Conservation (phyloP, 2,888 invertebrate genomes). For the Stenurella melanura region DNA sequence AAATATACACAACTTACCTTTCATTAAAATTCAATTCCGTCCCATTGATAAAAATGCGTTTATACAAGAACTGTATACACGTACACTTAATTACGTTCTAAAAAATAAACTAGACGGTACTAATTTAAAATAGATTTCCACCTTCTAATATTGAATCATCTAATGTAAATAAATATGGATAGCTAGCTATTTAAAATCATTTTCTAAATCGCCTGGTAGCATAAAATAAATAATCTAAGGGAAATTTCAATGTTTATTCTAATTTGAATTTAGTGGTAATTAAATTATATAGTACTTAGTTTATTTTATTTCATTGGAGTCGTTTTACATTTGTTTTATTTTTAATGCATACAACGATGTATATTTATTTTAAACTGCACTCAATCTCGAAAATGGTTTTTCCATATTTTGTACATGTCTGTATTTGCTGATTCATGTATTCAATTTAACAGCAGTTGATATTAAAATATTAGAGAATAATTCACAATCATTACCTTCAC, state of each 20-base stretch:
- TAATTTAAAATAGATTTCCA: neutral
- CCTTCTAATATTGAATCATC: neutral
- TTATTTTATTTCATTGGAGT: neutral
- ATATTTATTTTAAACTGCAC: too few relatives aligned
- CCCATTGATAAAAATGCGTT: neutral
- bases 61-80: neutral
- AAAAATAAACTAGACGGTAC: slow-evolving; percentile 4
- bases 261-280: neutral
- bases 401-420: too few relatives aligned
- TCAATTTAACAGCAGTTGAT: too few relatives aligned
- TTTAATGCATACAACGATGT: too few relatives aligned
- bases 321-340: neutral
- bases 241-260: neutral
- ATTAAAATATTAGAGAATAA: too few relatives aligned
- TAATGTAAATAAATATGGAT: slow-evolving; percentile 3
- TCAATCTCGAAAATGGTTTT: too few relatives aligned
- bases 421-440: too few relatives aligned
- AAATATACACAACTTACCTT: too few relatives aligned
- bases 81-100: neutral
- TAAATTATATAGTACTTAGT: slow-evolving; percentile 2
- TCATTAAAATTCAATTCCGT: neutral
- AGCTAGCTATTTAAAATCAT: neutral
- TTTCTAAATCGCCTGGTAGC: neutral
- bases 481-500: too few relatives aligned
- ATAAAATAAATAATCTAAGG: neutral